Conservation (phyloP, 1,140 invertebrate genomes). For the Drosophila ficusphila region DNA sequence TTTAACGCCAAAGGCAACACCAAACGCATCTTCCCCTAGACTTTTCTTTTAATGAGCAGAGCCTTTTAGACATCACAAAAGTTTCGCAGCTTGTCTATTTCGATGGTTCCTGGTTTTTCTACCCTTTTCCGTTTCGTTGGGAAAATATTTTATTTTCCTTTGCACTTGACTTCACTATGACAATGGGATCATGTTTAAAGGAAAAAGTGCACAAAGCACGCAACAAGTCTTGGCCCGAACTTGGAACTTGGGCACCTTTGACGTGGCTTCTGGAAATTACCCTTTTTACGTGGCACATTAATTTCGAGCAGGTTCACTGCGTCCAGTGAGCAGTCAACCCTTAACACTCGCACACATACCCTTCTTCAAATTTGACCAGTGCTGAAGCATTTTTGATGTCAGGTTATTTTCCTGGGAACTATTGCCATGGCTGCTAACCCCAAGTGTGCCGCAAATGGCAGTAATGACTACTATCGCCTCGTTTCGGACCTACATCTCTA, state of each 20-base stretch:
- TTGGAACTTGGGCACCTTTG: slow-evolving; percentile 51
- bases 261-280: slow-evolving; percentile 65
- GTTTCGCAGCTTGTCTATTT: slow-evolving; percentile 55
- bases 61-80: slow-evolving; percentile 56
- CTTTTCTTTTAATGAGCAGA: slow-evolving; percentile 55
- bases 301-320: slow-evolving; percentile 68
- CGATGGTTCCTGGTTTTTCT: slow-evolving; percentile 13
- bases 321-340: slow-evolving; percentile 41
- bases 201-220: slow-evolving; percentile 29
- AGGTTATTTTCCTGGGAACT: slow-evolving; percentile 29
- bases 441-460: slow-evolving; percentile 63
- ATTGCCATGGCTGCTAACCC: slow-evolving; percentile 26
- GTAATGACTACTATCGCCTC: slow-evolving; percentile 66
- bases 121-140: slow-evolving; percentile 14
- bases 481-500: slow-evolving; percentile 24
- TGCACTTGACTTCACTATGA: slow-evolving; percentile 76
- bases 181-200: slow-evolving; percentile 28
- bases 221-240: slow-evolving; percentile 60
- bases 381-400: slow-evolving; percentile 64
- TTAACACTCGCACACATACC: slow-evolving; percentile 25
- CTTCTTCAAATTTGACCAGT: slow-evolving; percentile 73
- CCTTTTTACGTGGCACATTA: slow-evolving; percentile 78
- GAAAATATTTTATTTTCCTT: slow-evolving; percentile 62
- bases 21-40: slow-evolving; percentile 51
- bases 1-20: slow-evolving; percentile 73